Base-by-base conservation (phyloP, 2,113 vertebrate species). In the Rostratula benghalensis region DNA sequence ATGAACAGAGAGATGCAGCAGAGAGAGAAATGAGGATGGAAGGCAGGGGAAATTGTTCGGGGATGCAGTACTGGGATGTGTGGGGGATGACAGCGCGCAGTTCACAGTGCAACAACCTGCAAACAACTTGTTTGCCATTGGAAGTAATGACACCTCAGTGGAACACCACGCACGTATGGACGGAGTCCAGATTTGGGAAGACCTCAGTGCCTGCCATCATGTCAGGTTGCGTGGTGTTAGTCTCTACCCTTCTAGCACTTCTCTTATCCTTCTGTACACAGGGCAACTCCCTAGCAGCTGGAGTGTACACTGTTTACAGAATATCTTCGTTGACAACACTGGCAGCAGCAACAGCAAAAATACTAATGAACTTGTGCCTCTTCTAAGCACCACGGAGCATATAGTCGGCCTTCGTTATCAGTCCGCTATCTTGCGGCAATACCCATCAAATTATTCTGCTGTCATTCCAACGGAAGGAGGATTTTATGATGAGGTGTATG, bases 111-210 rank as follows among this genome's bases (percentile, higher is more conserved):
- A 73, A 31, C 41, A 33, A 23, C 48, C 25, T n/a, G 17, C 27
- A 28, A 39, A 23, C 14, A 10, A 8, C 25, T 21, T 31, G 25
- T 37, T 71, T 53, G 25, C 48, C 33, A 28, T 4, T 63, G 73
- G 37, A 80, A 33, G 11, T 13, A 83, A 57, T 13, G 25, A 45
- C 37, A 60, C 28, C 68, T 60, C 33, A 30, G 27, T 12, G 39
- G 20, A 69, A 48, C 22, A 31, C 0, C 0, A 54, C 11, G 57
- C 17, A 10, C 7, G 43, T 1, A 0, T 0, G 1, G 10, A 68
- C 17, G 4, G 45, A 54, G 35, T 21, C 45, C 83, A 90, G 51
- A 23, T 13, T 88, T 67, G 25, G 27, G 54, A 83, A 89, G 54
- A 24, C 9, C 19, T 60, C 71, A n/a, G 25, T 27, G 10, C 30